Base-by-base conservation (phyloP, 1,140 invertebrate species). In the Apis cerana region DNA sequence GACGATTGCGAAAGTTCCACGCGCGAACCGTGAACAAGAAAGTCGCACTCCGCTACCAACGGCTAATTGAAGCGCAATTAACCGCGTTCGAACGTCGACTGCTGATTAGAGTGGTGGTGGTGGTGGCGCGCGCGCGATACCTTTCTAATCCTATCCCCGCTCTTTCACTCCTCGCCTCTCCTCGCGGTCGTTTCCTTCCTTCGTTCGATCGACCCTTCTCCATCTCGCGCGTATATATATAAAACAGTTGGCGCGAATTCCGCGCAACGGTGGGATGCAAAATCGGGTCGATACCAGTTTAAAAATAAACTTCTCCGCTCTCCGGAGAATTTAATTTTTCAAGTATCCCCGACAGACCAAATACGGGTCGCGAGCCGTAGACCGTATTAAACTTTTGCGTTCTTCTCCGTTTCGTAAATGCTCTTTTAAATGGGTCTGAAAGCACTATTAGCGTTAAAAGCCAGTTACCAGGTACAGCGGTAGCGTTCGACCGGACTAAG, bases 21-120 rank as follows among this genome's bases (percentile, higher is more conserved):
- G 27, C 61, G 80, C 67, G 76, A 54, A 27, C 21, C 58, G 43
- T 19, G 2, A 54, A 62, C 85, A 86, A 82, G 82, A 87, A 87
- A 87, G 83, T 81, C 70, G 61, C 62, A 10, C 61, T 62, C 33
- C 33, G 54, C 65, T 9, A 75, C 58, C 7, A 12, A 21, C 68
- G 71, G 85, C 80, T 90, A 90, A 92, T 92, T 90, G 90, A 90
- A 87, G 82, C 81, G 84, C 87, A 89, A 92, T 92, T 92, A 91
- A 84, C 77, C 88, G 80, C 86, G 90, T 89, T 88, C 88, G 90
- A 90, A 90, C 84, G 88, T 82, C 87, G 85, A 84, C 80, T 85
- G 84, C 85, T 79, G 83, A 90, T 90, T 90, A 80, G 75, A 71
- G 23, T 54, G 72, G 59, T 64, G 52, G n/a, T 17, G 23, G 52